Base-by-base conservation (phyloP, 1,140 invertebrate species). In the Mylabris phalerata region DNA sequence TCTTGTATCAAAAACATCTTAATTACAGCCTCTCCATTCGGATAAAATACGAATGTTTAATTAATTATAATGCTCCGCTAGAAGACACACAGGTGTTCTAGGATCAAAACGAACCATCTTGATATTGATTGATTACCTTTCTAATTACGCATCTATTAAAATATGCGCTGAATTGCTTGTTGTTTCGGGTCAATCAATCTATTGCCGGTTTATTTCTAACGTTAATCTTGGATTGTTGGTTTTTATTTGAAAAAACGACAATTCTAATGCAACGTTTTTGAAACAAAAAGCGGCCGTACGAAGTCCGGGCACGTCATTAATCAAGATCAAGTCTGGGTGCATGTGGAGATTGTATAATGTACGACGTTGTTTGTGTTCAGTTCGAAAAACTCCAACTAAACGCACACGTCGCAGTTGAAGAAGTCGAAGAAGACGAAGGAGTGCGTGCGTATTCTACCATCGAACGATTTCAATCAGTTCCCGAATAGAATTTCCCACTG, bases 311-410 rank as follows among this genome's bases (percentile, higher is more conserved):
- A 59, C 57, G 57, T 59, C 57, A 59, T 59, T 59, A 52, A 59
- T 59, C 57, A 59, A 59, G 57, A 52, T 59, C 57, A 59, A 59
- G 57, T 54, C 50, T 51, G 57, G 49, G 41, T 59, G 50, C 57
- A 59, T 59, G 57, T 40, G 49, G 57, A 59, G 57, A 39, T 41
- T 58, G 57, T 39, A 59, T 46, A 59, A 59, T 50, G 38, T 40
- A 42, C 32, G 32, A 32, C 32, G 4, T 32, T 32, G 32, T 32
- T 42, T n/a, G 2, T 42, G 32, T 32, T 3, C 7, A 5, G 4
- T 32, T 32, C 32, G 4, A 32, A 32, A 4, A 32, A 32, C 32
- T 19, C 19, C 39, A 40, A 40, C 39, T 7, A 40, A 40, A 6
- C 39, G 2, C n/a, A n/a, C 41, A 42, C 41, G 41, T 10, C n/a